These are phyloP conservation scores for Sebastes kiyomatsui DNA, from an alignment of 2,797 vertebrate species.

Conservation along the genomic window DNA sequence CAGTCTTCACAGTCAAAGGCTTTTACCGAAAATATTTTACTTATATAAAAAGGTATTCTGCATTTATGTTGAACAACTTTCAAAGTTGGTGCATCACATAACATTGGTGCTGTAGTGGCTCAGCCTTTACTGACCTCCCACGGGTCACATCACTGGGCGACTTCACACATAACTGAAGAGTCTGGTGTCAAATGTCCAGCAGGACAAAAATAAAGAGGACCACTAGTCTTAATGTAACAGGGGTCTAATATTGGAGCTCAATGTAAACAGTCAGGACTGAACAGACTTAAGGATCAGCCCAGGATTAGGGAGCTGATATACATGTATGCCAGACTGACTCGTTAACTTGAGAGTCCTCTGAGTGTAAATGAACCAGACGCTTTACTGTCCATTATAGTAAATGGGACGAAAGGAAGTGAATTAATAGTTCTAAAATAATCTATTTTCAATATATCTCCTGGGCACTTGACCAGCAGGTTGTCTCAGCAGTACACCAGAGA, in stretches of 20 bases:
- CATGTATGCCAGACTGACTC: background rate
- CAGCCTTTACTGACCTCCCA: background rate
- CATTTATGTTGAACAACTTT: background rate
- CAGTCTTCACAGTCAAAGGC: background rate
- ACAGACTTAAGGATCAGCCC: background rate
- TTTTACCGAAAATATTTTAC: background rate
- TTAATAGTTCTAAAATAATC: background rate
- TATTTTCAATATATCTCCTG: background rate
- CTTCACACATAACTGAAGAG: background rate
- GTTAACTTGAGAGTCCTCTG: background rate
- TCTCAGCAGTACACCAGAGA: background rate
- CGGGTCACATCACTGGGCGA: background rate
- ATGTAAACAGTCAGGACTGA: background rate
- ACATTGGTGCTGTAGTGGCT: background rate
- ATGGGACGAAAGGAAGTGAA: background rate
- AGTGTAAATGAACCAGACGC: background rate
- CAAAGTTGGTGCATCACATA: background rate
- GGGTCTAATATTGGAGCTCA: background rate
- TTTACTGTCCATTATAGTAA: background rate
- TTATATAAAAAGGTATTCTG: background rate
- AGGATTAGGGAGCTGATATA: background rate
- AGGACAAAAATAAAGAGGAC: conserved; percentile 46
- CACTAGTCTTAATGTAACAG: background rate
- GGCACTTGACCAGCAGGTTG: background rate
- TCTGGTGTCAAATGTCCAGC: conserved; percentile 42